A percentile compares a stretch with the other conserved stretches of the same genome.
phyloP scores from a whole-genome alignment of 2,888 invertebrate genomes.

The Acrobasis repandana region DNA sequence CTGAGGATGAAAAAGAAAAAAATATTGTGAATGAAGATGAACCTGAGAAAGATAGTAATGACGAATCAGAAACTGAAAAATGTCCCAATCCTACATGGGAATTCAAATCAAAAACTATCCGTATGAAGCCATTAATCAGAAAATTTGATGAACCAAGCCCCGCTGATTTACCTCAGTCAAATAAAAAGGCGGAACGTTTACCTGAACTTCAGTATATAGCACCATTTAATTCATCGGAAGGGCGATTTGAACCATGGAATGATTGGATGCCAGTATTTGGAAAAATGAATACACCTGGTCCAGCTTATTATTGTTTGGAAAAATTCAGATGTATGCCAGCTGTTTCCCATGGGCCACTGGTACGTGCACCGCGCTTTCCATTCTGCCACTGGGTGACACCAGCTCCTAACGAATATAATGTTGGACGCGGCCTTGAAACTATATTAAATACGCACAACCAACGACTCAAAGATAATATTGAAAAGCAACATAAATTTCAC shows the following conservation, averaged over 20 bases:
- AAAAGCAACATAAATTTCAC: constrained; percentile 46
- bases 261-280: constrained; percentile 58
- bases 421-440: constrained; percentile 56
- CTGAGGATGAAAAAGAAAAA: constrained; percentile 40
- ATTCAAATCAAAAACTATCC: constrained; percentile 61
- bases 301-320: constrained; percentile 52
- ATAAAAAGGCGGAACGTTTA: constrained; percentile 33
- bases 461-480: constrained; percentile 53
- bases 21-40: constrained; percentile 27
- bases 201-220: constrained; percentile 45
- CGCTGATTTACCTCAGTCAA: constrained; percentile 46
- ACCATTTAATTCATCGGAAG: constrained; percentile 64
- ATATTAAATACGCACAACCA: constrained; percentile 61
- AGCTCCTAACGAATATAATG: constrained; percentile 58
- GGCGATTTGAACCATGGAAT: constrained; percentile 63
- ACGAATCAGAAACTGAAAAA: background rate
- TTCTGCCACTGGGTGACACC: constrained; percentile 39
- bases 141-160: constrained; percentile 50
- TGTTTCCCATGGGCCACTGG: constrained; percentile 56
- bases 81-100: constrained; percentile 54
- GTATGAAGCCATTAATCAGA: constrained; percentile 54
- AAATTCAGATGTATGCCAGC: constrained; percentile 54
- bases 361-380: constrained; percentile 52
- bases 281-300: constrained; percentile 55
- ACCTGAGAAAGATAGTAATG: constrained; percentile 26